Evolutionary conservation across 2,797 vertebrate genomes (phyloP).

Genomic region (Typhlichthys eigenmanni): DNA sequence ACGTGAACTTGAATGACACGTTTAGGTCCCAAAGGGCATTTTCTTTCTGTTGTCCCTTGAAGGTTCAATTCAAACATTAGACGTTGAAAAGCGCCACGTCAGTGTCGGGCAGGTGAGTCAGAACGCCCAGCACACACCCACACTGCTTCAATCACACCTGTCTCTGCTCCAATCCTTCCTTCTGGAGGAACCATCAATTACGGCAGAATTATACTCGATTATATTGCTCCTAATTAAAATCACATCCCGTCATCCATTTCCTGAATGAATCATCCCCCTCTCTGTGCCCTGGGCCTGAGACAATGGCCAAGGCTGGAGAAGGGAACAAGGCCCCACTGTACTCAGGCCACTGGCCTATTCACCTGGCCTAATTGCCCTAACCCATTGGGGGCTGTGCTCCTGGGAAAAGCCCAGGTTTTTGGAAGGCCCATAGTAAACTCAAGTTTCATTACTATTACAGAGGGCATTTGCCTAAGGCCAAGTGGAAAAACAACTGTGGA

Average conservation of each 20-base stretch:
- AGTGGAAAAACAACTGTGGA: slow-evolving; percentile 29
- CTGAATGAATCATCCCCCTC: slow-evolving; percentile 61
- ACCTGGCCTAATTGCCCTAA: slow-evolving; percentile 81
- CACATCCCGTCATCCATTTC: slow-evolving; percentile 69
- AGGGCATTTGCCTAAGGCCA: slow-evolving; percentile 29
- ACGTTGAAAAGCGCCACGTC: slow-evolving; percentile 41
- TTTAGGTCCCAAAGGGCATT: slow-evolving; percentile 13
- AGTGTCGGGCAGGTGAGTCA: slow-evolving; percentile 44
- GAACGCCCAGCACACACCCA: slow-evolving; percentile 11
- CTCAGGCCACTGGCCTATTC: slow-evolving; percentile 74
- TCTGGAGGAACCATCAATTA: slow-evolving; percentile 68
- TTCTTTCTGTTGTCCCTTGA: slow-evolving; percentile 2
- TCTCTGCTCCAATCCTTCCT: slow-evolving; percentile 44
- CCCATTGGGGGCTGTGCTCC: slow-evolving; percentile 61
- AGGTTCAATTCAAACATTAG: slow-evolving; percentile 33
- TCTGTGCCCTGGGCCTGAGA: slow-evolving; percentile 48
- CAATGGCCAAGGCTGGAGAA: slow-evolving; percentile 65
- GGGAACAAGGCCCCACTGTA: slow-evolving; percentile 81
- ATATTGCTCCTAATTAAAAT: slow-evolving; percentile 71
- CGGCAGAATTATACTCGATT: slow-evolving; percentile 73
- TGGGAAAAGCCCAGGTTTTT: slow-evolving; percentile 65
- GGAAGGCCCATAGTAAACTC: slow-evolving; percentile 54
- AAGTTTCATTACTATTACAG: slow-evolving; percentile 51
- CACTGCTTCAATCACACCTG: slow-evolving; percentile 43
- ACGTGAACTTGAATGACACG: slow-evolving; percentile 12